Conservation (phyloP, 2,797 vertebrate genomes). For the Lophius americanus region DNA sequence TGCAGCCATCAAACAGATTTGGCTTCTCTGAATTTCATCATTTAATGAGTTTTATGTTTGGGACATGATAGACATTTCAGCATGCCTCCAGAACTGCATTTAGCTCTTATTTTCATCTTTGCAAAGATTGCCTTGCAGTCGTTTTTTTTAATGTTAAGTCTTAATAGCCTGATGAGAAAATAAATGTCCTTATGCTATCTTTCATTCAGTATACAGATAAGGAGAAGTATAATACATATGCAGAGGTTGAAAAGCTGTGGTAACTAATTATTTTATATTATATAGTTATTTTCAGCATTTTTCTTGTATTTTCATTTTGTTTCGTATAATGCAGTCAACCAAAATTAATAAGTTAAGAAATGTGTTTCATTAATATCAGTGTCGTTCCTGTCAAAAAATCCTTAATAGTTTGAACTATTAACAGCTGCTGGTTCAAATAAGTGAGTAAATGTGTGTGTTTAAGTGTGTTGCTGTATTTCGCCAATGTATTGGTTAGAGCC, state of each 20-base stretch:
- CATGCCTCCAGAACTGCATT: slow-evolving; percentile 35
- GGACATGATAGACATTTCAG: slow-evolving; percentile 44
- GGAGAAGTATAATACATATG: slow-evolving; percentile 14
- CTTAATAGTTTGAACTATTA: slow-evolving; percentile 1
- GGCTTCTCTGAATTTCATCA: slow-evolving; percentile 7
- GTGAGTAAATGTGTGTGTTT: slow-evolving; percentile 8
- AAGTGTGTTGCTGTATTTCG: slow-evolving; percentile 27
- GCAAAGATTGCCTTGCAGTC: slow-evolving; percentile 18
- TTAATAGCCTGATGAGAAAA: slow-evolving; percentile 31
- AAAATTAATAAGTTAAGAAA: too few species aligned
- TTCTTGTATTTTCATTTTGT: too few species aligned
- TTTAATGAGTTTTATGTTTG: slow-evolving; percentile 25
- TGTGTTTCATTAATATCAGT: background rate
- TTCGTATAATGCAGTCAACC: too few species aligned
- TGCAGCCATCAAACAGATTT: slow-evolving; percentile 19
- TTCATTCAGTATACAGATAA: slow-evolving; percentile 17
- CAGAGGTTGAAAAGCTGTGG: too few species aligned
- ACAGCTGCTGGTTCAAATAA: slow-evolving; percentile 5
- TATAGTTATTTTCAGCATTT: too few species aligned
- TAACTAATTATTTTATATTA: too few species aligned
- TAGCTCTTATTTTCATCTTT: slow-evolving; percentile 37
- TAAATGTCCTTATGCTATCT: background rate
- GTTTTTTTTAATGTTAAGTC: background rate
- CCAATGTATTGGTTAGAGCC: slow-evolving; percentile 63
- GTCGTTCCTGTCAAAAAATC: background rate